Evolutionary conservation across 2,113 vertebrate genomes (phyloP).

Genomic region (Hystrix cristata): DNA sequence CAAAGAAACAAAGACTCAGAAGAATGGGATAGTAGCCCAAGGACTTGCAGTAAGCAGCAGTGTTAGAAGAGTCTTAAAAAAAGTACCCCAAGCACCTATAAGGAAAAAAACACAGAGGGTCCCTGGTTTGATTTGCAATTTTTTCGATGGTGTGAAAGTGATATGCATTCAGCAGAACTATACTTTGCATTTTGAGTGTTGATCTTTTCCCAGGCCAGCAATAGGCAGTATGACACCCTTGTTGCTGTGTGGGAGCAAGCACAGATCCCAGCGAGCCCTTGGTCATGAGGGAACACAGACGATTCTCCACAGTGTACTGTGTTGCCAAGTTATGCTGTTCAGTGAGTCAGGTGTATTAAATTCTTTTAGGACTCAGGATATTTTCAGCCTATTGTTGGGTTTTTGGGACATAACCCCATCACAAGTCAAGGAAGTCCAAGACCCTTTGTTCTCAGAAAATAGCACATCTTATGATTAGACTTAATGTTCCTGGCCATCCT

Average conservation of each 20-base stretch:
- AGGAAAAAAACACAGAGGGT: not conserved
- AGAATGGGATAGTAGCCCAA: not conserved
- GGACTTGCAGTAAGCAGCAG: not conserved
- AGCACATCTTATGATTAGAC: not conserved
- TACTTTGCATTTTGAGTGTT: not conserved
- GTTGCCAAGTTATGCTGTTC: not conserved
- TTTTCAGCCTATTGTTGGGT: not conserved
- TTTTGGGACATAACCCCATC: not conserved
- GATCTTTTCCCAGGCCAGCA: not conserved
- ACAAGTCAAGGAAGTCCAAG: not conserved
- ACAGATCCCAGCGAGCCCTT: not conserved
- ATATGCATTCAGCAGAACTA: not conserved
- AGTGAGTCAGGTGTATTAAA: not conserved
- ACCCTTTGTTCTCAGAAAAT: slow-evolving; percentile 21
- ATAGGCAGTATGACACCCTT: no score
- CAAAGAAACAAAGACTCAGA: not conserved
- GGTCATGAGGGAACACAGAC: not conserved
- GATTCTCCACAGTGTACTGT: no score
- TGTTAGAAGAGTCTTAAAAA: not conserved
- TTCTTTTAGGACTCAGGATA: not conserved
- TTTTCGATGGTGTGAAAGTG: not conserved
- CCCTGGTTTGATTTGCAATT: not conserved
- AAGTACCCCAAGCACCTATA: not conserved
- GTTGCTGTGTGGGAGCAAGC: not conserved
- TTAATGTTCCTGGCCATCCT: rapidly evolving